phyloP scores from a whole-genome alignment of 2,888 invertebrate species.

The Aelia acuminata region DNA sequence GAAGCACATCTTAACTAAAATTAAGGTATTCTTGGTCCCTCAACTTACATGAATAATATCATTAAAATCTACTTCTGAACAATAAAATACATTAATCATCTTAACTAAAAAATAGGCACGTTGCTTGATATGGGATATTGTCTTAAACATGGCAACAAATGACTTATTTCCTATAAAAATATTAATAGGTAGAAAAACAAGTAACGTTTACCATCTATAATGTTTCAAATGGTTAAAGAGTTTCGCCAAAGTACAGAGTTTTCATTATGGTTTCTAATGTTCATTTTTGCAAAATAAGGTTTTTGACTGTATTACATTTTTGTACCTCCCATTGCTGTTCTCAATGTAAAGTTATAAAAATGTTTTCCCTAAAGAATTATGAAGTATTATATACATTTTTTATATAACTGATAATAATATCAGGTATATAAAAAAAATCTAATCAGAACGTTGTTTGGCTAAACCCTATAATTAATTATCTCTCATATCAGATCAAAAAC shows the following conservation, averaged over 20 bases:
- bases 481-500: not conserved
- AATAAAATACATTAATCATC: not conserved
- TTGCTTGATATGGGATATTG: not conserved
- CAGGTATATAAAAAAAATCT: no score
- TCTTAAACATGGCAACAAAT: slow-evolving; percentile 24
- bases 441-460: no score
- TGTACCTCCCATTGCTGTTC: no score
- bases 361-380: no score
- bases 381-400: no score
- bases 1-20: not conserved
- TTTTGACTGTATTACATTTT: no score
- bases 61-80: not conserved
- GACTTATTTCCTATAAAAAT: not conserved
- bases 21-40: slow-evolving; percentile 7
- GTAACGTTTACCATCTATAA: not conserved
- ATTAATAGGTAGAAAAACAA: not conserved
- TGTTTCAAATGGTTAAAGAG: not conserved
- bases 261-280: no score
- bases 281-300: no score
- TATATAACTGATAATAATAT: no score
- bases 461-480: not conserved
- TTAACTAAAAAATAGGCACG: not conserved
- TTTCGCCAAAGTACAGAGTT: no score
- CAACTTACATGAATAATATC: slow-evolving; percentile 15
- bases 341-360: no score